Percentiles rank a stretch among this genome's conserved stretches.
Conservation (phyloP, 2,888 invertebrate genomes). For the Sicus ferrugineus region DNA sequence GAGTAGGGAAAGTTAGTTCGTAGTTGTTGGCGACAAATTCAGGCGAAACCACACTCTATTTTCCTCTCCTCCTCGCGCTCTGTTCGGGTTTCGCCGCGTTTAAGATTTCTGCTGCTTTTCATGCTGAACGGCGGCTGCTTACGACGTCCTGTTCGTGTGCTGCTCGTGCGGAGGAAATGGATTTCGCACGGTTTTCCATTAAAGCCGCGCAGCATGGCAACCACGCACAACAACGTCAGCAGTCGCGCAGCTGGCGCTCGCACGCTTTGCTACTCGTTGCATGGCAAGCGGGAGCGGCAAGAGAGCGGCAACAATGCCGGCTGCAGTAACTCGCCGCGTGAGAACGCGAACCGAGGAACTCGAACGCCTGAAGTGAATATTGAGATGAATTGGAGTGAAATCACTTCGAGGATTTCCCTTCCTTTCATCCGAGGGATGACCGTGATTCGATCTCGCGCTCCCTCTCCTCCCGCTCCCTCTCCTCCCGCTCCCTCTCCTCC, state of each 20-base stretch:
- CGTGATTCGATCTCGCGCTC: not conserved
- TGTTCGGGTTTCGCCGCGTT: not conserved
- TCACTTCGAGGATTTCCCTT: too few relatives aligned
- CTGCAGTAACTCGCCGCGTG: too few relatives aligned
- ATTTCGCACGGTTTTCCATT: conserved; percentile 25
- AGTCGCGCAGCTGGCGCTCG: not conserved
- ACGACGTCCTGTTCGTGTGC: conserved; percentile 16
- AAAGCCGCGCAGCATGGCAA: not conserved
- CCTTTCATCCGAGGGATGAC: too few relatives aligned
- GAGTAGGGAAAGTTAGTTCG: too few relatives aligned
- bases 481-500: not conserved
- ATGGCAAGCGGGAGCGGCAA: not conserved
- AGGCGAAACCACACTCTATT: not conserved
- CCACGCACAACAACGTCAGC: not conserved
- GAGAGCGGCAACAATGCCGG: too few relatives aligned
- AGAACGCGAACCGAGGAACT: too few relatives aligned
- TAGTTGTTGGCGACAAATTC: not conserved
- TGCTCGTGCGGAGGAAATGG: conserved; percentile 25
- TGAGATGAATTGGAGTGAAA: too few relatives aligned
- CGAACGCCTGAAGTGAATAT: too few relatives aligned
- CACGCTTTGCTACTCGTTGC: not conserved
- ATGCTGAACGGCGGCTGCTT: conserved; percentile 21
- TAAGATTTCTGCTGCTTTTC: not conserved
- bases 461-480: not conserved
- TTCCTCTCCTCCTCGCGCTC: not conserved